These are phyloP conservation scores for Motacilla tschutschensis DNA, from an alignment of 2,113 vertebrate genomes.

Conservation along the genomic window DNA sequence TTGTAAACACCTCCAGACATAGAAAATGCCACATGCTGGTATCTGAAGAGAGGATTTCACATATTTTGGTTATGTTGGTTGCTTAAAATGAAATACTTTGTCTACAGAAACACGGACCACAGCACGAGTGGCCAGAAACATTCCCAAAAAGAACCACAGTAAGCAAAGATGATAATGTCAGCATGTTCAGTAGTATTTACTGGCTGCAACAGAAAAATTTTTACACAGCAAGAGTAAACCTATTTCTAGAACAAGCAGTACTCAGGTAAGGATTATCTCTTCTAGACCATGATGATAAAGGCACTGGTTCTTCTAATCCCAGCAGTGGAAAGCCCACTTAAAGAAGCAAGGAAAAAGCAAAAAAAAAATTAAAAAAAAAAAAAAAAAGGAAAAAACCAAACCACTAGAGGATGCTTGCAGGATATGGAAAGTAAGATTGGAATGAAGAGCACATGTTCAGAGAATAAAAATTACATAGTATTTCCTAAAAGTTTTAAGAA, in stretches of 20 bases:
- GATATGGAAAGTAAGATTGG: not conserved
- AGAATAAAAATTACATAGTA: not conserved
- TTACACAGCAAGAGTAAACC: not conserved
- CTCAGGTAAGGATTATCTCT: not conserved
- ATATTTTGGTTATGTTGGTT: not conserved
- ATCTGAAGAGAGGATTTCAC: not conserved
- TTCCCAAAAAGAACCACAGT: not conserved
- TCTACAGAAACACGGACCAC: not conserved
- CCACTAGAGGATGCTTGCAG: not conserved
- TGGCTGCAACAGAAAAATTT: not conserved
- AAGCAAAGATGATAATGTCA: not conserved
- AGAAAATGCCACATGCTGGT: not conserved
- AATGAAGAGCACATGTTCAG: not conserved
- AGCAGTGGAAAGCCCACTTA: not conserved
- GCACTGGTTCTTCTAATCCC: not conserved
- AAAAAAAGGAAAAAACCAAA: not conserved
- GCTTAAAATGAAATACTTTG: not conserved
- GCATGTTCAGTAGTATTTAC: not conserved
- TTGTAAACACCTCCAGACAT: not conserved
- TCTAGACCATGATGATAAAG: not conserved
- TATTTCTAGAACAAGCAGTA: not conserved
- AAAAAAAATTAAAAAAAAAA: not conserved
- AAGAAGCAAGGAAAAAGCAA: not conserved
- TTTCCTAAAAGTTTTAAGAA: not conserved
- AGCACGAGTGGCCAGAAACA: not conserved